Evolutionary conservation across 2,888 invertebrate genomes (phyloP).

Genomic region (Diplolepis rosae): DNA sequence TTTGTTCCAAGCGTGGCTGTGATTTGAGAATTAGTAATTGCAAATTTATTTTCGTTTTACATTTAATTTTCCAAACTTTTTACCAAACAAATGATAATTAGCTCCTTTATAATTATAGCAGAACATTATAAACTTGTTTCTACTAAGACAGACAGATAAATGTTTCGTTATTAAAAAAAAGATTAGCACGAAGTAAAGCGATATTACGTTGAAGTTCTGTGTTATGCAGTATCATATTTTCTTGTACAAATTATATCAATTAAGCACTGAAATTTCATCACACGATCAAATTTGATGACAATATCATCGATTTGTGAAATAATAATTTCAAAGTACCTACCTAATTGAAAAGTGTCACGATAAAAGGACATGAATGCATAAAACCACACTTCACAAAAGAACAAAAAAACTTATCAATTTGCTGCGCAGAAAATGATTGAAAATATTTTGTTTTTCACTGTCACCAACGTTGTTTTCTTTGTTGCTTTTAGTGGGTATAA

Average conservation of each 20-base stretch:
- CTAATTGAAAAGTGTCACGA: too few relatives aligned
- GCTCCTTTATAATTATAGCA: not conserved
- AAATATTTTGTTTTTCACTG: too few relatives aligned
- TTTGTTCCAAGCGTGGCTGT: slow-evolving; percentile 5
- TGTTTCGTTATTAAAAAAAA: not conserved
- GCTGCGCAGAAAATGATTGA: too few relatives aligned
- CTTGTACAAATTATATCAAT: slow-evolving; percentile 14
- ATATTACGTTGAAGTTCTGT: not conserved
- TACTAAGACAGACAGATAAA: slow-evolving; percentile 20
- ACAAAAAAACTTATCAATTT: too few relatives aligned
- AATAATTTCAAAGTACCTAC: not conserved
- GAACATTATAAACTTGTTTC: slow-evolving; percentile 16
- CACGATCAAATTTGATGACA: not conserved
- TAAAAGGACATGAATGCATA: too few relatives aligned
- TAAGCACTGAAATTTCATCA: slow-evolving; percentile 8
- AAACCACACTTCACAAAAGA: too few relatives aligned
- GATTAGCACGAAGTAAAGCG: not conserved
- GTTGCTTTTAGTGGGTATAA: too few relatives aligned
- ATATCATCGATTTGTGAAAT: not conserved
- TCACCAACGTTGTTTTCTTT: too few relatives aligned
- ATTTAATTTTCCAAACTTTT: not conserved
- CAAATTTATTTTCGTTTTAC: not conserved
- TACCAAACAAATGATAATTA: not conserved
- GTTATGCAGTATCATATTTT: slow-evolving; percentile 7
- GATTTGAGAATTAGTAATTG: slow-evolving; percentile 9